Conservation (phyloP, 1,140 invertebrate species). For the Drosophila nebulosa region DNA sequence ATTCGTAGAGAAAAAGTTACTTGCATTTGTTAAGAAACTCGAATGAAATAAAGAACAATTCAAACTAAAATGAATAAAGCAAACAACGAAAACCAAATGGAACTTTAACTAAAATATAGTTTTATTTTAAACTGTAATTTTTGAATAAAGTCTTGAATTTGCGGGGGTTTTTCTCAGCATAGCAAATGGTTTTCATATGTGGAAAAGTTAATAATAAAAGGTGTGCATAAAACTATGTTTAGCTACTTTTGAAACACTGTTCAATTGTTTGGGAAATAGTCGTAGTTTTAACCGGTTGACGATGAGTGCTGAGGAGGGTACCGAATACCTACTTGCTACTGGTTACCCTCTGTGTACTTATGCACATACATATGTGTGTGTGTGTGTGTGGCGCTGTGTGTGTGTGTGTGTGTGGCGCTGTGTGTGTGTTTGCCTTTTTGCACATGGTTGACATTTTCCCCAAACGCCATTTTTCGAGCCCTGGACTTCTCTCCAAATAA, state of each 20-base stretch:
- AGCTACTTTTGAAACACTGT: slow-evolving; percentile 3
- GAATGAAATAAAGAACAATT: too few species aligned
- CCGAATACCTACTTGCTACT: slow-evolving; percentile 31
- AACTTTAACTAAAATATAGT: too few species aligned
- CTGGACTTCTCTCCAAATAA: slow-evolving; percentile 63
- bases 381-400: not conserved
- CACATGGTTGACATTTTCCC: slow-evolving; percentile 58
- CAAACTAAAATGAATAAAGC: too few species aligned
- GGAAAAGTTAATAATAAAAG: too few species aligned
- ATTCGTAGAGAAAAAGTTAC: too few species aligned
- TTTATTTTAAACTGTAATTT: too few species aligned
- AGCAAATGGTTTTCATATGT: too few species aligned
- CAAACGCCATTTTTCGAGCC: slow-evolving; percentile 47
- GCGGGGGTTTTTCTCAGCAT: too few species aligned
- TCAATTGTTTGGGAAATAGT: slow-evolving; percentile 25
- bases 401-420: not conserved
- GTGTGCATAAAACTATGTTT: too few species aligned
- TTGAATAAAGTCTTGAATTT: too few species aligned
- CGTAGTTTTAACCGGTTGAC: slow-evolving; percentile 45
- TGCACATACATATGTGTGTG: not conserved
- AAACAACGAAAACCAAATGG: too few species aligned
- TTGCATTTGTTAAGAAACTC: too few species aligned
- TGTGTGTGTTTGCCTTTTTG: slow-evolving; percentile 47
- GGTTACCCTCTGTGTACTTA: slow-evolving; percentile 11
- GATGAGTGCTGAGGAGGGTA: not conserved